phyloP scores from a whole-genome alignment of 2,888 invertebrate genomes.

The Fissipunctia ypsillon region DNA sequence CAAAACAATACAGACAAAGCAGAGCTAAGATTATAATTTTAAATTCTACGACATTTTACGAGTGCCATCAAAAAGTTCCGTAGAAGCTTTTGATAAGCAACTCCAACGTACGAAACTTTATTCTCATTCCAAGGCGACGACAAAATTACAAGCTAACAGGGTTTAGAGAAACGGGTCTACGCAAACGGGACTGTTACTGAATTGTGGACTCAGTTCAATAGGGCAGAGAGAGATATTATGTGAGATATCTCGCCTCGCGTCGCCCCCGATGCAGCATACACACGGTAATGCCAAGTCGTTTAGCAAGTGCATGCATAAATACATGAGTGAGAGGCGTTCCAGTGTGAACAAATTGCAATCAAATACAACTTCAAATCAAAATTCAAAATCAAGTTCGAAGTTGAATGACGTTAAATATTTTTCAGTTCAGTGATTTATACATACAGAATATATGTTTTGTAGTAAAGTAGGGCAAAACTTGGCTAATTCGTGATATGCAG shows the following conservation, averaged over 20 bases:
- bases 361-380: conserved; percentile 38
- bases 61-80: conserved; percentile 40
- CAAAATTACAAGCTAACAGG: conserved; percentile 18
- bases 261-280: conserved; percentile 23
- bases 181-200: conserved; percentile 25
- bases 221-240: conserved; percentile 20
- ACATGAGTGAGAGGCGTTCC: conserved; percentile 39
- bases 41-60: conserved; percentile 41
- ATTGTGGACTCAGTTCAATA: conserved; percentile 44
- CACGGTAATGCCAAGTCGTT: conserved; percentile 40
- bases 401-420: not conserved
- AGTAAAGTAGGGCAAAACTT: no score
- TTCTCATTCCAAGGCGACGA: conserved; percentile 11
- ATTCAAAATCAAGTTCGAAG: conserved; percentile 18
- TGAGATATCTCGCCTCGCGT: conserved; percentile 39
- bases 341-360: conserved; percentile 58
- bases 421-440: conserved; percentile 1
- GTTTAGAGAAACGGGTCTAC: conserved; percentile 27
- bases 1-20: conserved; percentile 1
- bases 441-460: not conserved
- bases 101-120: conserved; percentile 21
- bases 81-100: conserved; percentile 19
- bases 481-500: no score
- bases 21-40: conserved; percentile 25
- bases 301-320: conserved; percentile 56